Base-by-base conservation (phyloP, 1,140 invertebrate species). In the Megalopta genalis region DNA sequence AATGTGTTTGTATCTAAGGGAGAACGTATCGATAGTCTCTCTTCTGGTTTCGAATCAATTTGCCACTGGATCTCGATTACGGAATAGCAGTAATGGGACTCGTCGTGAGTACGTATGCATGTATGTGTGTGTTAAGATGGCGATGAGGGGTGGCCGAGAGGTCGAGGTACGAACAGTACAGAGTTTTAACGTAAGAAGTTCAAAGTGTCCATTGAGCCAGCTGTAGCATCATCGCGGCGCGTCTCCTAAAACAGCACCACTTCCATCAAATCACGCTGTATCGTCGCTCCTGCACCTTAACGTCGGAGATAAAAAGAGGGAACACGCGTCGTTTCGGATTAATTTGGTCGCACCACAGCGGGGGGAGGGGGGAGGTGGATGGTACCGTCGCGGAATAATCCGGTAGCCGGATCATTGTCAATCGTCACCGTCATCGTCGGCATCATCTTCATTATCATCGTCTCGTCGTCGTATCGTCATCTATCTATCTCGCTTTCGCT, bases 161-260 rank as follows among this genome's bases (percentile, higher is more conserved):
- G 64, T 59, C 71, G 57, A 85, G 64, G 71, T 80, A 85, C 67
- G 75, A 57, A 85, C 76, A 82, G 69, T 54, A 76, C 57, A 72
- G 64, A 66, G 18, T 75, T 32, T 32, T 46, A 75, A 62, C 32
- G 64, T 72, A 78, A 77, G 74, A 78, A 77, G 74, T 74, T 75
- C 57, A 69, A 81, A 70, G 68, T 64, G 82, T 85, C 71, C 76
- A 82, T 86, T 85, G 84, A 82, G 83, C 71, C 79, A 68, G 63
- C 52, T 77, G 46, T 65, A 66, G 25, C 23, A 69, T 81, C 49
- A 69, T 81, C 54, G 67, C 71, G 80, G 83, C 84, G 75, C 60
- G 68, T 78, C 60, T 60, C 54, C 60, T 65, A 72, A 49, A 85
- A 60, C 65, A 83, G 78, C 82, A 85, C 78, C 81, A 66, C 42